Evolutionary conservation across 2,797 vertebrate species (phyloP).

Genomic region (Malacoraja senta): DNA sequence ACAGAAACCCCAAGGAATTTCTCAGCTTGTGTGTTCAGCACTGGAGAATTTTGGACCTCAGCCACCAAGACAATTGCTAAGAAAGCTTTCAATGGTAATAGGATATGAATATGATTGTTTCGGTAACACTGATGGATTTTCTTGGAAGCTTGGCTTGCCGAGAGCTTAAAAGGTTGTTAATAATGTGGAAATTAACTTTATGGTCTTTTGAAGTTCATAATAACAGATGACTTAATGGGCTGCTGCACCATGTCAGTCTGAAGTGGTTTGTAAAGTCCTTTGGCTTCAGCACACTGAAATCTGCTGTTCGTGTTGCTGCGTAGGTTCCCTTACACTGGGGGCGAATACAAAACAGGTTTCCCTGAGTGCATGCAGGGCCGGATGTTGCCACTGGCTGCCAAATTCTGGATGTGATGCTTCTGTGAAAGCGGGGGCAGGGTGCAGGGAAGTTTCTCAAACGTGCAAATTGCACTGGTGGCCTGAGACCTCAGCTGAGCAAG

Average conservation of each 20-base stretch:
- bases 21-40: neutral
- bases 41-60: neutral
- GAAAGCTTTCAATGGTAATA: neutral
- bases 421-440: too few relatives aligned
- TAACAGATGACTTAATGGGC: neutral
- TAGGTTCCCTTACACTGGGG: neutral
- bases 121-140: neutral
- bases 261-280: neutral
- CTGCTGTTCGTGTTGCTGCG: neutral
- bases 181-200: neutral
- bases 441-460: neutral
- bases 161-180: slow-evolving; percentile 30
- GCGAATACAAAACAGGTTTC: neutral
- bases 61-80: neutral
- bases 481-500: neutral
- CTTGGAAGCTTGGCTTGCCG: neutral
- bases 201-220: neutral
- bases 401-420: neutral
- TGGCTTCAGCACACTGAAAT: neutral
- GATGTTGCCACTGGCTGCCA: too few relatives aligned
- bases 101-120: neutral
- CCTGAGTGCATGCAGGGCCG: neutral
- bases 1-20: neutral
- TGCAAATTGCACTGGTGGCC: neutral
- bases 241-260: neutral